A percentile compares a stretch with the other conserved stretches of the same genome.
phyloP scores from a whole-genome alignment of 2,113 vertebrate species.

The Prietella phreatophila region DNA sequence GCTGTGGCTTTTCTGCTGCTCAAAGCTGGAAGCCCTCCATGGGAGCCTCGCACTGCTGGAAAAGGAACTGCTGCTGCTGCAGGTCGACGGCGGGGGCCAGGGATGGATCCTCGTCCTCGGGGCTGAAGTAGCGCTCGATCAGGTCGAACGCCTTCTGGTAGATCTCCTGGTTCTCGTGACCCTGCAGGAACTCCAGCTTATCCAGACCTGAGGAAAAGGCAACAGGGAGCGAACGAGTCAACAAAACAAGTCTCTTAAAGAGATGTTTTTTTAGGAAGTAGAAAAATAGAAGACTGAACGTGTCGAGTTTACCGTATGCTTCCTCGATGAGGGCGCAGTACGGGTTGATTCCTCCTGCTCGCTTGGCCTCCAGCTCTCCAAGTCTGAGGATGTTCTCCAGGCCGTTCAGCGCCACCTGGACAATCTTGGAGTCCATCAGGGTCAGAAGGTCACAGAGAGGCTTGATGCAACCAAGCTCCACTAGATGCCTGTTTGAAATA shows the following conservation, averaged over 20 bases:
- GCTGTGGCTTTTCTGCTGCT: constrained; percentile 61
- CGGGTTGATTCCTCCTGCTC: constrained; percentile 89
- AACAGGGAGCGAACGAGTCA: background rate
- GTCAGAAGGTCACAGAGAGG: constrained; percentile 96
- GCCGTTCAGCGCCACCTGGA: constrained; percentile 94
- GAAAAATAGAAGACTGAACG: no score
- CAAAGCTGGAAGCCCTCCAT: constrained; percentile 99
- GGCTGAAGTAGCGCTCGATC: constrained; percentile 96
- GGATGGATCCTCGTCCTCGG: constrained; percentile 91
- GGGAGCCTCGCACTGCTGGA: constrained; percentile 95
- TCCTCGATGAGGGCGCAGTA: constrained; percentile 96
- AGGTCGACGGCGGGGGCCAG: constrained; percentile 93
- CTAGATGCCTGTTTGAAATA: constrained; percentile 81
- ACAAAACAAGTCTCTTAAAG: no score
- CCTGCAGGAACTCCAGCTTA: constrained; percentile 96
- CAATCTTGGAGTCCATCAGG: constrained; percentile 97
- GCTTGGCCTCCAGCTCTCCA: constrained; percentile 93
- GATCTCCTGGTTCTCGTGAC: constrained; percentile 98
- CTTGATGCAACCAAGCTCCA: constrained; percentile 94
- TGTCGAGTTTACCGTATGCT: constrained; percentile 81
- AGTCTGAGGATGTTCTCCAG: constrained; percentile 94
- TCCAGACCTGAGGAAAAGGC: constrained; percentile 79
- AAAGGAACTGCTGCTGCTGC: constrained; percentile 96
- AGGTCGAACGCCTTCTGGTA: constrained; percentile 98
- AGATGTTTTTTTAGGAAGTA: background rate